Evolutionary conservation across 1,140 invertebrate genomes (phyloP).

Genomic region (Adelges cooleyi): DNA sequence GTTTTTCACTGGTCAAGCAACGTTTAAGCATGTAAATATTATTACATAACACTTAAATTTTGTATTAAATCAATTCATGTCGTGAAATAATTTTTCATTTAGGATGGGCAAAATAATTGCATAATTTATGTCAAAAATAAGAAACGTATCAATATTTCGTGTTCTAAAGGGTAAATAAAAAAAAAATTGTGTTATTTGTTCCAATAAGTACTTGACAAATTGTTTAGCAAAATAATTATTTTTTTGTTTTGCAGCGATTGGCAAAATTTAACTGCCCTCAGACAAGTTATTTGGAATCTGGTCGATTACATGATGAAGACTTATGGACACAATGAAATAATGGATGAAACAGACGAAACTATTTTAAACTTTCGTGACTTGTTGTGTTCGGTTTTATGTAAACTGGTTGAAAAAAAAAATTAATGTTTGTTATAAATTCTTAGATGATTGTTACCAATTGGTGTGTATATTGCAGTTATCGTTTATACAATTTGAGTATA

Average conservation of each 20-base stretch:
- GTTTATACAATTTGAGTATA: too few species aligned
- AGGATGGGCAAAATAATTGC: slow-evolving; percentile 19
- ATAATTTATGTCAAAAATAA: slow-evolving; percentile 11
- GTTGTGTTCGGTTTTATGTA: neutral
- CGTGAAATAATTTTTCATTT: neutral
- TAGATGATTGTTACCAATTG: too few species aligned
- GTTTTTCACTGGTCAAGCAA: slow-evolving; percentile 36
- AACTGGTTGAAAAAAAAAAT: neutral
- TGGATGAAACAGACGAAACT: neutral
- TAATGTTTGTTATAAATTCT: too few species aligned
- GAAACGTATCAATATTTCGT: slow-evolving; percentile 13
- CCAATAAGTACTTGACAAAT: neutral
- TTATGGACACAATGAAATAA: slow-evolving; percentile 10
- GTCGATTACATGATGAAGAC: slow-evolving; percentile 20
- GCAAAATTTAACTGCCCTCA: slow-evolving; percentile 8
- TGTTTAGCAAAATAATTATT: neutral
- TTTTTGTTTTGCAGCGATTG: slow-evolving; percentile 26
- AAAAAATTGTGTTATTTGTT: neutral
- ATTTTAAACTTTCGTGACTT: slow-evolving; percentile 17
- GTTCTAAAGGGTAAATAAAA: slow-evolving; percentile 12
- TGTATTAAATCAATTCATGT: neutral
- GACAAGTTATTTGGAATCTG: neutral
- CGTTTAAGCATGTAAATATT: slow-evolving; percentile 25
- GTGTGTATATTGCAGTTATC: too few species aligned
- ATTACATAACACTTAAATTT: neutral